Evolutionary conservation across 2,113 vertebrate species (phyloP).

Genomic region (Gavialis gangeticus): DNA sequence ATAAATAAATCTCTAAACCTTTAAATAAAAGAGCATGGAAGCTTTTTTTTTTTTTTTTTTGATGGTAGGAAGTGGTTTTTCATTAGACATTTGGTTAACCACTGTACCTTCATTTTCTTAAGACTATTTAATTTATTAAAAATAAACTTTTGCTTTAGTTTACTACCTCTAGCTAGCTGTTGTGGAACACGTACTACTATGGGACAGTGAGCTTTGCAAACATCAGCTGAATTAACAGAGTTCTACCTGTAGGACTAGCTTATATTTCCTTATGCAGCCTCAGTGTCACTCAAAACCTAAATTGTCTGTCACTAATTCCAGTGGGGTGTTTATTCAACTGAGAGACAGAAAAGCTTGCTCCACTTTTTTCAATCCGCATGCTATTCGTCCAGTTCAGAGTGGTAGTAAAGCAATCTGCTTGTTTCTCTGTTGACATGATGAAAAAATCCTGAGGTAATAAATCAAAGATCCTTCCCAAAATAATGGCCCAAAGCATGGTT

Average conservation of each 20-base stretch:
- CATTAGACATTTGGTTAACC: too few relatives aligned
- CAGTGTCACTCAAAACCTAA: neutral
- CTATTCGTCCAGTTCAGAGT: neutral
- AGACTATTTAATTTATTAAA: too few relatives aligned
- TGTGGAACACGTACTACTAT: too few relatives aligned
- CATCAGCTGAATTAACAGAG: neutral
- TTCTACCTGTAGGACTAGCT: slow-evolving; percentile 28
- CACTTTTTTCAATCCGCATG: neutral
- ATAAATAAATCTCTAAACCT: too few relatives aligned
- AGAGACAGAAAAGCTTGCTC: neutral
- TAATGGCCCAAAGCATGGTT: too few relatives aligned
- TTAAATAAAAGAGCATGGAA: too few relatives aligned
- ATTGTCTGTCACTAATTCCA: neutral
- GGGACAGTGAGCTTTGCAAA: neutral
- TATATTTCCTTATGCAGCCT: neutral
- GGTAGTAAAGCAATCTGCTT: neutral
- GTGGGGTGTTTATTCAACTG: neutral
- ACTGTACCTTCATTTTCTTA: too few relatives aligned
- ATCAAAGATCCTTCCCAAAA: too few relatives aligned
- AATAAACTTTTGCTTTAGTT: too few relatives aligned
- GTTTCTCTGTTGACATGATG: neutral
- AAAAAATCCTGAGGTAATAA: neutral
- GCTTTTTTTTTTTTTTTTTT: too few relatives aligned
- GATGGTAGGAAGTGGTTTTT: too few relatives aligned
- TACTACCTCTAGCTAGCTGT: too few relatives aligned